Percentiles rank a stretch among this genome's conserved stretches.
Evolutionary conservation across 2,888 invertebrate species (phyloP).

Genomic region (Leistus spinibarbis): DNA sequence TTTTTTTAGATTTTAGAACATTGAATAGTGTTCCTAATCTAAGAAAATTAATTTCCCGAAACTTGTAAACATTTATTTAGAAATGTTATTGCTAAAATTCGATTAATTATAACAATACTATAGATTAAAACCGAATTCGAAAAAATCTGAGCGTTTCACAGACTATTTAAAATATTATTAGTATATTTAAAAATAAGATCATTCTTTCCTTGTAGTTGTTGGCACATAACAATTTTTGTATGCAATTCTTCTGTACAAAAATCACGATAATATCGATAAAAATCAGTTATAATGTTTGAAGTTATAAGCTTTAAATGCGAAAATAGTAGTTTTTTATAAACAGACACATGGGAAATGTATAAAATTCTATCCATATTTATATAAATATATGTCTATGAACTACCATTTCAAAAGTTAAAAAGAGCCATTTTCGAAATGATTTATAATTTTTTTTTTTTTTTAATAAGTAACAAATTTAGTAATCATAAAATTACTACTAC

Average conservation of each 20-base stretch:
- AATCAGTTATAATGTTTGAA: neutral
- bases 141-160: neutral
- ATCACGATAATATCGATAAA: neutral
- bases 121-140: neutral
- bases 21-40: neutral
- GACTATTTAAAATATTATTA: neutral
- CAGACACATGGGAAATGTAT: neutral
- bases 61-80: neutral
- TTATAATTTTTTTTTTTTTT: neutral
- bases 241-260: neutral
- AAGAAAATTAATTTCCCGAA: neutral
- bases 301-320: neutral
- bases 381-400: neutral
- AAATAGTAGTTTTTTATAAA: neutral
- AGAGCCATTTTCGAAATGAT: neutral
- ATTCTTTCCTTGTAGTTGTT: neutral
- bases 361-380: slow-evolving; percentile 2
- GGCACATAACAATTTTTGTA: neutral
- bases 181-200: neutral
- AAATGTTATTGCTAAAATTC: neutral
- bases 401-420: neutral
- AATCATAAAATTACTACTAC: neutral
- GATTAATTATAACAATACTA: neutral
- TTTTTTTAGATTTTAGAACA: too few relatives aligned
- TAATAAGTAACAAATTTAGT: neutral